Evolutionary conservation across 1,140 invertebrate species (phyloP), one percentile per base, ranked within the genome.

Genomic region (Pseudobourletiella spinata): DNA sequence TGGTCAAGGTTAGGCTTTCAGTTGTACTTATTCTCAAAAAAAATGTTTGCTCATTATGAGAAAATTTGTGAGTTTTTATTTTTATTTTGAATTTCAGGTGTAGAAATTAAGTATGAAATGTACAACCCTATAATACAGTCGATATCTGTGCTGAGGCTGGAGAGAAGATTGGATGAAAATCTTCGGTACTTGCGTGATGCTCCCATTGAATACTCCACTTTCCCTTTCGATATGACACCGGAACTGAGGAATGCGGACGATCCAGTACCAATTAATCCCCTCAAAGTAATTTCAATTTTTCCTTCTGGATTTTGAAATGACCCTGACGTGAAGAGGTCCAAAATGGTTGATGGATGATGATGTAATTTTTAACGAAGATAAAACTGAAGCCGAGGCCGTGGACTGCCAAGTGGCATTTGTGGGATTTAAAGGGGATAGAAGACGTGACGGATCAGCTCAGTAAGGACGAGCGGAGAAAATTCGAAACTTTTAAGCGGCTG

Each of bases 61-160:
- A n/a, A 39, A 39, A 39, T 39, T 11, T 39, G 22, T 22, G 28
- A 51, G 1, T 54, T 32, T 25, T 35, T 44, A 58, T 42, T 44
- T 25, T 32, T 51, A 8, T 54, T 54, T 54, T 24, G 29, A 24
- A 54, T 26, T 29, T 58, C 74, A 81, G 92, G 92, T 39, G 78
- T 95, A 55, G 86, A 98, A 82, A 82, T 98, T 4, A 75, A 79
- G 55, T 99, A 91, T 78, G 84, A 96, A 43, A 74, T 99, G 63
- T 99, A 99, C 76, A 95, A 95, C 79, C 96, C 96, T 20, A 85
- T 84, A 0, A 84, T 99, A 65, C 84, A 86, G 64, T 86, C 83
- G 67, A 89, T 99, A 46, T 89, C 98, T 78, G 87, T 95, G 18
- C 75, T 93, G 20, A 84, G 86, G 51, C 77, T 99, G 24, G 95